phyloP scores from a whole-genome alignment of 2,113 vertebrate genomes.

The Pseudonaja textilis region DNA sequence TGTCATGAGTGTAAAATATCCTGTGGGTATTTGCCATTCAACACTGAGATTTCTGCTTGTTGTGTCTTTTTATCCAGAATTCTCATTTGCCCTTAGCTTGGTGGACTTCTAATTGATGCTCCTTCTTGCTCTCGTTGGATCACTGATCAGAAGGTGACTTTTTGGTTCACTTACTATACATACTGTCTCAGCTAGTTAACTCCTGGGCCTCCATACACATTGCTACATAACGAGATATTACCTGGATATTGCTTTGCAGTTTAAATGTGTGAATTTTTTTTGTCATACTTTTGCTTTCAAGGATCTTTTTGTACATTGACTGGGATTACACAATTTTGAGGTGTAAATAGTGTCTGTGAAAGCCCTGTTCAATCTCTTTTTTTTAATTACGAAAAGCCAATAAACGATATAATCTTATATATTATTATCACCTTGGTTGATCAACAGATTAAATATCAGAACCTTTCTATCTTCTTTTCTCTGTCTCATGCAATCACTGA shows the following conservation, averaged over 20 bases:
- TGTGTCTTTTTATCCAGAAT: neutral
- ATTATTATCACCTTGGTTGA: neutral
- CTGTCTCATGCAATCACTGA: neutral
- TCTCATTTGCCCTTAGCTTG: neutral
- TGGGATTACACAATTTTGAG: neutral
- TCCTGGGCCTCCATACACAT: neutral
- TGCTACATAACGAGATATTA: neutral
- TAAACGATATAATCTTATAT: neutral
- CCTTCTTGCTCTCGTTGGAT: neutral
- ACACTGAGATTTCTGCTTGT: neutral
- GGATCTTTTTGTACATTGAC: neutral
- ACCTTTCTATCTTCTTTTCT: neutral
- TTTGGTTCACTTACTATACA: neutral
- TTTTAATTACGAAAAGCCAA: neutral
- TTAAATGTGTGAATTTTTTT: neutral
- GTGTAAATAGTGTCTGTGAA: neutral
- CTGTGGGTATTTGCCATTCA: neutral
- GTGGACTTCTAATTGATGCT: neutral
- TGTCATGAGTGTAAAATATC: neutral
- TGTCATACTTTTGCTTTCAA: neutral
- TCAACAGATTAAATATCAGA: neutral
- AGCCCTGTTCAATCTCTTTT: neutral
- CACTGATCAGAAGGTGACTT: neutral
- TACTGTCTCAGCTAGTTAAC: neutral
- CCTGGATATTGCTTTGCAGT: neutral